Base-by-base conservation (phyloP, 2,113 vertebrate genomes). In the Arothron firmamentum region DNA sequence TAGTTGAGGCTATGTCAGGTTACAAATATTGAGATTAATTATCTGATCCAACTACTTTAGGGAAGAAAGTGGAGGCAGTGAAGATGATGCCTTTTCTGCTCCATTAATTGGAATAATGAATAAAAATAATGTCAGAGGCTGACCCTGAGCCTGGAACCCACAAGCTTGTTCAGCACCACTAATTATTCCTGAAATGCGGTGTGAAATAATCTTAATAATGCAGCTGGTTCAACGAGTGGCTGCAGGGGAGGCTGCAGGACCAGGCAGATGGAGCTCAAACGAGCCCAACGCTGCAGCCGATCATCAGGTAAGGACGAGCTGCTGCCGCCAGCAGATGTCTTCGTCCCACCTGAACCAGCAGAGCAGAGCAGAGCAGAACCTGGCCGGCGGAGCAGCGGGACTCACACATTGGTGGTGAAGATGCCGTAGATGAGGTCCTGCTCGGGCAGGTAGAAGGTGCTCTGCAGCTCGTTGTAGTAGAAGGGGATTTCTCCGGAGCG, bases 351-450 rank as follows among this genome's bases (percentile, higher is more conserved):
- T 28, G 25, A 28, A 28, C 3, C 5, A 28, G 25, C 25, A 7
- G 25, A 3, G 25, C 25, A 5, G 25, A 5, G 5, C 5, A 23
- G 3, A 23, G 21, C 21, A 23, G 21, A 23, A 23, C 3, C 21
- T 23, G 21, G 21, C 21, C 21, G 21, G 25, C 25, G 25, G 25
- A 7, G 6, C 6, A 5, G 25, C 25, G 25, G 34, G 34, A 92
- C 95, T 62, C 86, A 99, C 96, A 96, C 92, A 1, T 98, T 98
- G 87, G 96, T 98, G 50, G 96, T 98, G 85, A 99, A 99, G 89
- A 97, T 92, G 66, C 93, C 96, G 3, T 98, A 99, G 84, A 99
- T 90, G 41, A 99, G 88, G 76, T 97, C 94, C 63, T 95, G 90
- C 84, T 96, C 95, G 0, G 96, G 94, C 69, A 99, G 90, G 83